Evolutionary conservation across 2,113 vertebrate genomes (phyloP), one percentile per base, ranked within the genome.

Genomic region (Datnioides undecimradiatus): DNA sequence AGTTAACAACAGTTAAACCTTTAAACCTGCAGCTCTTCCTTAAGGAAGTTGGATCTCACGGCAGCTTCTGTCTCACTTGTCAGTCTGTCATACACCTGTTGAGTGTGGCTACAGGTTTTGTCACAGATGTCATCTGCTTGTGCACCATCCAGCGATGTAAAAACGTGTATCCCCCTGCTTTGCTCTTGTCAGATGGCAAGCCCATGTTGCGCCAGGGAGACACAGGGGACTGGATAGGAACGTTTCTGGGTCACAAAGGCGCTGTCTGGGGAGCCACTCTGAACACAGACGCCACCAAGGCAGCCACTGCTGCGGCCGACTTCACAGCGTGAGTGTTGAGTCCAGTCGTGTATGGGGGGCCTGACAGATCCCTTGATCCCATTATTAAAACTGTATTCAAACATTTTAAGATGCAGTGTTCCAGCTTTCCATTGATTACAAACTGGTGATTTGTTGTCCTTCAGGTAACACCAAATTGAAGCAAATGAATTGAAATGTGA

Each of bases 211-310:
- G 98, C 87, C 98, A 99, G 92, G 98, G 98, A 4, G 98, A 99
- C 95, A 99, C 98, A 51, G 98, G 98, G 90, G 98, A 99, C 95
- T 99, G 98, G 98, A 99, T 99, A 12, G 98, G 98, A 88, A 99
- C 98, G 0, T 99, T 99, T 95, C 92, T 99, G 89, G 98, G 98
- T 87, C 98, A 99, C 83, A 99, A 99, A 92, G 98, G 98, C 70
- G 98, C 98, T 71, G 98, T 99, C 65, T 99, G 98, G 98, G 98
- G 98, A 54, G 98, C 98, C 80, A 99, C 98, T 51, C 91, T 99
- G 80, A 99, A 99, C 90, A 96, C 94, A 0, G 97, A 99, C 76
- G 98, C 98, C 90, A 99, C 97, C 31, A 99, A 98, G 93, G 98
- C 97, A 64, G 98, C 98, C 2, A 99, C 98, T 0, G 98, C 97